phyloP scores from a whole-genome alignment of 2,888 invertebrate genomes.

The Actias luna region DNA sequence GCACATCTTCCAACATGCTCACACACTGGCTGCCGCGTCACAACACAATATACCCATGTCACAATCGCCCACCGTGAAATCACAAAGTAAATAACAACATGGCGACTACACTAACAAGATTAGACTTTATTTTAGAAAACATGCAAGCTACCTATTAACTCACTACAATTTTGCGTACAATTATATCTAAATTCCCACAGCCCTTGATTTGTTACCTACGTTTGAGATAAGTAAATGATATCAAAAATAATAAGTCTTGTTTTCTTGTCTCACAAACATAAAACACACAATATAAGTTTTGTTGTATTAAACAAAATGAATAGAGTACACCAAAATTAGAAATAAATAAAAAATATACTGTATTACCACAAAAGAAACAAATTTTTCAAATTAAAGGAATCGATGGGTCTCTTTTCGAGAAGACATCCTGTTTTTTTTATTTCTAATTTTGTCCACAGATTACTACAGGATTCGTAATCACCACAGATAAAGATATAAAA shows the following conservation, averaged over 20 bases:
- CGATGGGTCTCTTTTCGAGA: slow-evolving; percentile 56
- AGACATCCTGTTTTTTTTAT: slow-evolving; percentile 46
- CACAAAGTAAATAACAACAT: slow-evolving; percentile 78
- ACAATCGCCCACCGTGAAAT: slow-evolving; percentile 54
- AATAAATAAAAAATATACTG: slow-evolving; percentile 31
- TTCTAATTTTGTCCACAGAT: not conserved
- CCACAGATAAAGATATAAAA: not conserved
- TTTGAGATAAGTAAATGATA: slow-evolving; percentile 12
- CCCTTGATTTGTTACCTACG: slow-evolving; percentile 30
- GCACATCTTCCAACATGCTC: slow-evolving; percentile 81
- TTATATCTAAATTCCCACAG: slow-evolving; percentile 34
- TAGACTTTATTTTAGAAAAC: slow-evolving; percentile 27
- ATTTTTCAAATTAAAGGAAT: slow-evolving; percentile 62
- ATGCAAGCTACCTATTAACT: not conserved
- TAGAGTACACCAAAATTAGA: slow-evolving; percentile 33
- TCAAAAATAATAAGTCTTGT: slow-evolving; percentile 13
- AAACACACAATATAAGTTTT: slow-evolving; percentile 25
- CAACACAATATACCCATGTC: slow-evolving; percentile 68
- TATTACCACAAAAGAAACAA: slow-evolving; percentile 46
- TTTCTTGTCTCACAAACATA: slow-evolving; percentile 28
- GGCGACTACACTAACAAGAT: slow-evolving; percentile 58
- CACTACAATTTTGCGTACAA: slow-evolving; percentile 24
- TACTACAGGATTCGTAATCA: not conserved
- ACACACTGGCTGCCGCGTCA: slow-evolving; percentile 56
- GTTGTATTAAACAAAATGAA: slow-evolving; percentile 26